A percentile compares a stretch with the other conserved stretches of the same genome.
Evolutionary conservation across 2,797 vertebrate genomes (phyloP).

Genomic region (Phoebastria nigripes): DNA sequence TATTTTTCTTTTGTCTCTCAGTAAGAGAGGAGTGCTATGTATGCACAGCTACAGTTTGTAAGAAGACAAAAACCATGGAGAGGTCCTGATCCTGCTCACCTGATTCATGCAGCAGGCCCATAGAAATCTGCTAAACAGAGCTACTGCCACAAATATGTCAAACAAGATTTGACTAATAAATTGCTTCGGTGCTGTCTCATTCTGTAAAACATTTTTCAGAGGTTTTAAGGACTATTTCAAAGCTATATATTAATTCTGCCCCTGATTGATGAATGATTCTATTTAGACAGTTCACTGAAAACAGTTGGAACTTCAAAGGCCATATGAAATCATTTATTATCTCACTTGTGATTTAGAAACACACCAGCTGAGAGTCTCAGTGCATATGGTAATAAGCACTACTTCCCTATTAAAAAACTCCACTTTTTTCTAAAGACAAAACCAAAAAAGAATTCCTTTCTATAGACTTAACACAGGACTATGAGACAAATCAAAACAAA

Average conservation of each 20-base stretch:
- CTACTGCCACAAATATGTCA: not conserved
- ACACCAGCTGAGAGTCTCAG: not conserved
- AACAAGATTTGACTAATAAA: conserved; percentile 16
- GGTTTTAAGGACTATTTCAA: not conserved
- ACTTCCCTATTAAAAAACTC: not conserved
- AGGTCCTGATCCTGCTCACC: not conserved
- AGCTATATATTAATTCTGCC: conserved; percentile 14
- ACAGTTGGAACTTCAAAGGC: conserved; percentile 30
- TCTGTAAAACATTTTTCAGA: conserved; percentile 7
- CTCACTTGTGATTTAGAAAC: not conserved
- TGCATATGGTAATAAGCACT: not conserved
- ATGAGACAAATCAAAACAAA: not conserved
- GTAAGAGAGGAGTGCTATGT: not conserved
- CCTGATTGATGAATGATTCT: conserved; percentile 6
- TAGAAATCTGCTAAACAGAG: not conserved
- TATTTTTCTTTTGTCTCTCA: not conserved
- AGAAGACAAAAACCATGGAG: not conserved
- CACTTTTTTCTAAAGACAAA: not conserved
- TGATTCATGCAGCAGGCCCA: not conserved
- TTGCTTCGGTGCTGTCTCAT: not conserved
- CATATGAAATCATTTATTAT: not conserved
- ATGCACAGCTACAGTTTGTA: not conserved
- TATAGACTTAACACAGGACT: not conserved
- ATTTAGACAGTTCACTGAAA: conserved; percentile 42
- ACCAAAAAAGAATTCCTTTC: not conserved